Base-by-base conservation (phyloP, 1,140 invertebrate species). In the Lepeophtheirus salmonis region DNA sequence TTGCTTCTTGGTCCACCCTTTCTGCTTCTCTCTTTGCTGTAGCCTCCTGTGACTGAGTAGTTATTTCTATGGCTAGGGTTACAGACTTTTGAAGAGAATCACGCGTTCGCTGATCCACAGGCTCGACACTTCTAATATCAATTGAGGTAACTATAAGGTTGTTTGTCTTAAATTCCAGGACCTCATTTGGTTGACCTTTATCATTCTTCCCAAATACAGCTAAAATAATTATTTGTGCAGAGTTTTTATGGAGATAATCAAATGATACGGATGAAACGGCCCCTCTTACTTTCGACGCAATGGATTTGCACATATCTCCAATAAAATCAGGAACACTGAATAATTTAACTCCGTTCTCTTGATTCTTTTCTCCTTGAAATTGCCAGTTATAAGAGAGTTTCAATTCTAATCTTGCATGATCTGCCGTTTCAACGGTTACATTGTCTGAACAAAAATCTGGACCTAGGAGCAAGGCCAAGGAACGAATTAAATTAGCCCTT, bases 331-430 rank as follows among this genome's bases (percentile, higher is more conserved):
- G 75, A 4, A 77, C 74, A 67, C 70, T 74, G 65, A 77, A 77
- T 6, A 77, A 58, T 64, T 72, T 74, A 13, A 70, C 67, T 20
- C 69, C 69, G 23, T 70, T 70, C 51, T 64, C 64, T 13, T 48
- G 17, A 2, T 62, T 22, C 4, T 64, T 56, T 64, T 70, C 72
- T 24, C 70, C 65, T n/a, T n/a, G n/a, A 69, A 76, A 76, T 64
- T 75, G 73, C 75, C 75, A 77, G 64, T 77, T 77, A 63, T 77
- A 77, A 18, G 75, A 71, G 1, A 77, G 64, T 63, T 76, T 73
- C 1, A 77, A 67, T 1, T 68, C 69, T 10, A 77, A 69, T 12
- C 75, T 60, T n/a, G 75, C 75, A 65, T 77, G 75, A 65, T 77
- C 75, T 50, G 75, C 70, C n/a, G n/a, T n/a, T n/a, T n/a, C n/a